Evolutionary conservation across 64 coral and sea anemone genomes (phyloP), one percentile per base, ranked within the genome.

Genomic region (Montipora foliosa): DNA sequence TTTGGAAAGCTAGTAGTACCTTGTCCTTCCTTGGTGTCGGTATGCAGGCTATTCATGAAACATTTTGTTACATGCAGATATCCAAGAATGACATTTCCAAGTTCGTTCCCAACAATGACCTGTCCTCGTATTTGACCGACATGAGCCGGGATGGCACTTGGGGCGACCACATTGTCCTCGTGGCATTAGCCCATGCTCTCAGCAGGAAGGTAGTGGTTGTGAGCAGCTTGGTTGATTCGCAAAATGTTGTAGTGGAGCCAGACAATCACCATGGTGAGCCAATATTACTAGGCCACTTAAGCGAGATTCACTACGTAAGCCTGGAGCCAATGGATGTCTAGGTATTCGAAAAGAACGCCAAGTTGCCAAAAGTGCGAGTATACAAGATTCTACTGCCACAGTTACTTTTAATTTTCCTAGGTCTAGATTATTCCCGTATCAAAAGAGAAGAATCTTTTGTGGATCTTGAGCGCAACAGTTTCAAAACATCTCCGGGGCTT

Each of bases 111-210:
- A 78, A 78, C 44, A 78, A 78, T 49, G 44, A 78, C 47, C 47
- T 48, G 10, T 3, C 44, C 2, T 50, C 76, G 3, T 78, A 49
- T 78, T 78, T 78, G 76, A 78, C 1, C 6, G 16, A 50, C 47
- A 78, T 78, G 76, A 78, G 76, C 9, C 12, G 16, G 76, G 76
- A 78, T 49, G 4, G 76, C 10, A 78, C 76, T 47, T 78, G 76
- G 76, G 76, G 76, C 0, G 76, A 51, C 16, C 47, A 50, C 37
- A 47, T 50, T 48, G 76, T 78, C 76, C 12, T 78, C 11, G 37
- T 48, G 7, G 76, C 76, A 47, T 45, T 78, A 11, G 76, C 76
- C 9, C 44, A 78, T 49, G 76, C 76, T 5, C 76, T 78, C 12
- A 4, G 12, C 7, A 78, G 47, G 47, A 78, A 0, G 5, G 16